Percentiles rank a stretch among this genome's conserved stretches.
Evolutionary conservation across 92 coral and sea anemone genomes (phyloP).

Genomic region (Zoanthus sansibaricus): DNA sequence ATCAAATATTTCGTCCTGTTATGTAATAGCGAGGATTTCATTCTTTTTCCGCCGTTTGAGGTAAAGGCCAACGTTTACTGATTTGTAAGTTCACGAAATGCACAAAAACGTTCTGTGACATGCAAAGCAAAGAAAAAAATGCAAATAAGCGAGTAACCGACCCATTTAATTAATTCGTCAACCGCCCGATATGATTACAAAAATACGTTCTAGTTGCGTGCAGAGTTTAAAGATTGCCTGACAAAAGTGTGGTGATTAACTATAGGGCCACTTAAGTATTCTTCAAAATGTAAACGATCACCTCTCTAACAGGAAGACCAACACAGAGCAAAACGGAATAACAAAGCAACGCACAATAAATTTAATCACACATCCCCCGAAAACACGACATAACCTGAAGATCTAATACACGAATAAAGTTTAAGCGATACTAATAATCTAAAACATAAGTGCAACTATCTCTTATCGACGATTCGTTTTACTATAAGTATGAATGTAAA

Average conservation of each 20-base stretch:
- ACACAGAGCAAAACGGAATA: slow-evolving; percentile 16
- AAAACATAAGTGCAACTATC: background rate
- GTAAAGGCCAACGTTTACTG: too few species aligned
- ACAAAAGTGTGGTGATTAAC: slow-evolving; percentile 18
- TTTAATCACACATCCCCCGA: background rate
- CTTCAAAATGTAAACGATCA: slow-evolving; percentile 17
- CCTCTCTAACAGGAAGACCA: slow-evolving; percentile 29
- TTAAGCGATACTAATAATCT: background rate
- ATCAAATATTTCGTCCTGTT: too few species aligned
- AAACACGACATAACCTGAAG: background rate
- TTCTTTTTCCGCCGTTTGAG: too few species aligned
- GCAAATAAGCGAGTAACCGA: too few species aligned
- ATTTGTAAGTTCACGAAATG: too few species aligned
- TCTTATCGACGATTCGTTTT: background rate
- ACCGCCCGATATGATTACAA: slow-evolving; percentile 25
- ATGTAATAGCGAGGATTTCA: too few species aligned
- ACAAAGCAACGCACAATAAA: slow-evolving; percentile 31
- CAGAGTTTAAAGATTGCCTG: slow-evolving; percentile 20
- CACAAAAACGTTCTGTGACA: too few species aligned
- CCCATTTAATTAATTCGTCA: slow-evolving; percentile 30
- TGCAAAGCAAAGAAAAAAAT: too few species aligned
- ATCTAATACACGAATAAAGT: slow-evolving; percentile 24
- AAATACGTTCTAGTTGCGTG: slow-evolving; percentile 36
- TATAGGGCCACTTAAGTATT: background rate
- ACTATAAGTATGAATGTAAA: too few species aligned